Percentiles rank a stretch among this genome's conserved stretches.
These are phyloP conservation scores for Myotis vivesi DNA, from an alignment of 2,797 vertebrate genomes.

Conservation along the genomic window DNA sequence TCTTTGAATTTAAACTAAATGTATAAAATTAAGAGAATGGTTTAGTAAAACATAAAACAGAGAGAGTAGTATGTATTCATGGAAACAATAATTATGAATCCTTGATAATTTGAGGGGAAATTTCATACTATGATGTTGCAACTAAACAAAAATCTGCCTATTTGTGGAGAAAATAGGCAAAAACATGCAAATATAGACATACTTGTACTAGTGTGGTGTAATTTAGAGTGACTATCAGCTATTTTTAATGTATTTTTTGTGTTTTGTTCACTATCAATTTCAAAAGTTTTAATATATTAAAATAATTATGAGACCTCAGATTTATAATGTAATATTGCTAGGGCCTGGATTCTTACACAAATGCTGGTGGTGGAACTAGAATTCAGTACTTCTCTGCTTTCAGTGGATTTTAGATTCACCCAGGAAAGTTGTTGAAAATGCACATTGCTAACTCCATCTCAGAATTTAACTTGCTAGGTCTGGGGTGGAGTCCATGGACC, in stretches of 20 bases:
- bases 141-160: not conserved
- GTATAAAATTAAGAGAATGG: not conserved
- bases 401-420: not conserved
- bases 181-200: not conserved
- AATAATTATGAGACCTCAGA: not conserved
- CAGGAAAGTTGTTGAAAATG: not conserved
- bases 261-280: not conserved
- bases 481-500: not conserved
- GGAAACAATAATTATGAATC: not conserved
- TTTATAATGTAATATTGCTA: not conserved
- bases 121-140: not conserved
- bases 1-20: not conserved
- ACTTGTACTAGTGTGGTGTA: not conserved
- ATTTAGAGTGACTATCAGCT: not conserved
- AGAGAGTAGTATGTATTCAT: not conserved
- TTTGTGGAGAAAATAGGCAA: not conserved
- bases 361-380: not conserved
- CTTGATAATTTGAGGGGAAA: not conserved
- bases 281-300: not conserved
- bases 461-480: not conserved
- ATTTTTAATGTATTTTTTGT: not conserved
- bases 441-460: not conserved
- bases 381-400: constrained; percentile 11
- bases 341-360: not conserved
- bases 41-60: not conserved